Percentiles rank a stretch among this genome's conserved stretches.
phyloP scores from a whole-genome alignment of 2,888 invertebrate genomes.

The Ischnura elegans region DNA sequence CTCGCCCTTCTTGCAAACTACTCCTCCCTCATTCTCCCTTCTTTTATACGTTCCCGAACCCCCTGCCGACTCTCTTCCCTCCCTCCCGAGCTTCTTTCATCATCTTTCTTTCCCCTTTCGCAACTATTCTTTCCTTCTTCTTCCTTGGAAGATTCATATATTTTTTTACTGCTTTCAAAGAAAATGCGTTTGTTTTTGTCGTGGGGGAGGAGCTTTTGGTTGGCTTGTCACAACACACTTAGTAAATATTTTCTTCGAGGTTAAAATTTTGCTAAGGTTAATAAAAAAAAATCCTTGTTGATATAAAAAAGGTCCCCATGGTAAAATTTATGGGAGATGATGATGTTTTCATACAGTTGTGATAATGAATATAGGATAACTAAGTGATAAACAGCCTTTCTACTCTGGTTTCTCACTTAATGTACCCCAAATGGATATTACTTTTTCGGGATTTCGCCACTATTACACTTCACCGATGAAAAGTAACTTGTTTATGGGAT shows the following conservation, averaged over 20 bases:
- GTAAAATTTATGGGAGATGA: no score
- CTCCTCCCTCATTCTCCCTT: neutral
- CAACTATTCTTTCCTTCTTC: constrained; percentile 25
- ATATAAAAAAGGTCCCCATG: no score
- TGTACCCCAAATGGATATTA: no score
- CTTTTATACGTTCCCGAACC: neutral
- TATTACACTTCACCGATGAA: no score
- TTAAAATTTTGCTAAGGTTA: neutral
- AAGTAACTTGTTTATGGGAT: no score
- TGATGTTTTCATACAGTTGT: no score
- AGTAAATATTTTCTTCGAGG: neutral
- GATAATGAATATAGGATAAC: no score
- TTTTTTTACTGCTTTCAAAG: neutral
- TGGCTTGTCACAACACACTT: neutral
- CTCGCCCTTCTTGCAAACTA: neutral
- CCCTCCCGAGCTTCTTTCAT: neutral
- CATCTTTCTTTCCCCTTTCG: neutral
- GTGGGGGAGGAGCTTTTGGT: neutral
- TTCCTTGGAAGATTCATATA: neutral
- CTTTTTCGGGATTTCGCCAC: no score
- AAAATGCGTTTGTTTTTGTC: neutral
- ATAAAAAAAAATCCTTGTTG: neutral
- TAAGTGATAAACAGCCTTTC: no score
- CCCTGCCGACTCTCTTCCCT: neutral
- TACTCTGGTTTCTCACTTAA: no score